Evolutionary conservation across 2,888 invertebrate species (phyloP).

Genomic region (Oligia latruncula): DNA sequence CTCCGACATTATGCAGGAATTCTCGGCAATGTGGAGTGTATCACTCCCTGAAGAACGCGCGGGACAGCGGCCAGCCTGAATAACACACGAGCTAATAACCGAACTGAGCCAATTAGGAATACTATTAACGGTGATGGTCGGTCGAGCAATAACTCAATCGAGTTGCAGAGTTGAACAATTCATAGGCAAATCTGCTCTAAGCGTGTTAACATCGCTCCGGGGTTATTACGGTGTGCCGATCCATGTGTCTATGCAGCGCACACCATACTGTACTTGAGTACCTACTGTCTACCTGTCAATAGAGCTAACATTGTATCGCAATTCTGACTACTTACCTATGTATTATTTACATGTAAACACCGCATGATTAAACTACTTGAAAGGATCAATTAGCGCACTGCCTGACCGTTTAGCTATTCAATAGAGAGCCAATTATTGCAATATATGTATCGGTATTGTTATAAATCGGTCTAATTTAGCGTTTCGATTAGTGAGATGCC

Average conservation of each 20-base stretch:
- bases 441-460: conserved; percentile 67
- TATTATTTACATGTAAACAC: conserved; percentile 56
- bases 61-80: conserved; percentile 42
- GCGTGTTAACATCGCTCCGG: conserved; percentile 86
- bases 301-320: conserved; percentile 43
- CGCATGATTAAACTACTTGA: conserved; percentile 72
- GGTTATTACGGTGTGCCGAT: conserved; percentile 84
- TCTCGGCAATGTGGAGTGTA: conserved; percentile 66
- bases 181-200: conserved; percentile 87
- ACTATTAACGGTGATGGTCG: conserved; percentile 75
- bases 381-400: conserved; percentile 72
- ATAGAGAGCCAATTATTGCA: conserved; percentile 61
- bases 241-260: conserved; percentile 72
- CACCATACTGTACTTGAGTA: conserved; percentile 63
- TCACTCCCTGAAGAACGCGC: conserved; percentile 65
- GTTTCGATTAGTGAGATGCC: conserved; percentile 65
- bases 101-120: conserved; percentile 71
- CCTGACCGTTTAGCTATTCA: conserved; percentile 66
- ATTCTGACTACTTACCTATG: conserved; percentile 50
- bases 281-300: conserved; percentile 25
- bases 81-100: conserved; percentile 65
- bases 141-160: conserved; percentile 81
- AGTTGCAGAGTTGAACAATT: conserved; percentile 84
- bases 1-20: conserved; percentile 73
- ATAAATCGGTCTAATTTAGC: conserved; percentile 72